Percentiles rank a stretch among this genome's conserved stretches.
These are phyloP conservation scores for Pelecanus crispus DNA, from an alignment of 2,113 vertebrate genomes.

Conservation along the genomic window DNA sequence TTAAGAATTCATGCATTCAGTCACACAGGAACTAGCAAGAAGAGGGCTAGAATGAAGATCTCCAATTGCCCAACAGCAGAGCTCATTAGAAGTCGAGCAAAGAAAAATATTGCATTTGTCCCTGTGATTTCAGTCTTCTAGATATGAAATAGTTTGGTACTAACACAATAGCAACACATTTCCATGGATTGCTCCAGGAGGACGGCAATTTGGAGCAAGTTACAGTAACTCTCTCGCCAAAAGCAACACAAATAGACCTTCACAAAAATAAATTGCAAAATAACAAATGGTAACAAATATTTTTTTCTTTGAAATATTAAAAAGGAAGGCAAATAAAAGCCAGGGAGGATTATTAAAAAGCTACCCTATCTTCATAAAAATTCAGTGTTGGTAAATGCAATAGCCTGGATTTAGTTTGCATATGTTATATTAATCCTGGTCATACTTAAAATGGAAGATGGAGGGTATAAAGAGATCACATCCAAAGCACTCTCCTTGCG, in stretches of 20 bases:
- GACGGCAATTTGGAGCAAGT: slow-evolving; percentile 35
- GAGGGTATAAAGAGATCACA: slow-evolving; percentile 2
- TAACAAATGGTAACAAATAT: slow-evolving; percentile 20
- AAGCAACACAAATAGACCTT: slow-evolving; percentile 45
- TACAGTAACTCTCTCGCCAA: slow-evolving; percentile 38
- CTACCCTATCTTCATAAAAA: slow-evolving; percentile 47
- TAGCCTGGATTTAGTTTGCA: slow-evolving; percentile 44
- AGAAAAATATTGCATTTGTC: slow-evolving; percentile 44
- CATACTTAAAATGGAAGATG: slow-evolving; percentile 1
- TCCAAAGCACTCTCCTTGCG: neutral
- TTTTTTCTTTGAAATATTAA: slow-evolving; percentile 42
- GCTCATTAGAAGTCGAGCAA: slow-evolving; percentile 34
- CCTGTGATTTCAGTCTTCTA: slow-evolving; percentile 42
- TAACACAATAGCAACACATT: slow-evolving; percentile 51
- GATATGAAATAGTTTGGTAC: slow-evolving; percentile 31
- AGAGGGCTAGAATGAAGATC: slow-evolving; percentile 15
- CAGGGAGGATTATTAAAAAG: slow-evolving; percentile 52
- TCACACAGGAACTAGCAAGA: slow-evolving; percentile 31
- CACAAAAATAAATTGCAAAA: slow-evolving; percentile 56
- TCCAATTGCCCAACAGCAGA: slow-evolving; percentile 50
- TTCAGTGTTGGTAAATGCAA: slow-evolving; percentile 42
- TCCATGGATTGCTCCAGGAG: slow-evolving; percentile 53
- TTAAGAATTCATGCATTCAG: slow-evolving; percentile 57
- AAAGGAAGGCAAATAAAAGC: slow-evolving; percentile 40
- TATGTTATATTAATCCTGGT: slow-evolving; percentile 47